These are phyloP conservation scores for Saiga tatarica DNA, from an alignment of 2,113 vertebrate genomes.

Conservation along the genomic window DNA sequence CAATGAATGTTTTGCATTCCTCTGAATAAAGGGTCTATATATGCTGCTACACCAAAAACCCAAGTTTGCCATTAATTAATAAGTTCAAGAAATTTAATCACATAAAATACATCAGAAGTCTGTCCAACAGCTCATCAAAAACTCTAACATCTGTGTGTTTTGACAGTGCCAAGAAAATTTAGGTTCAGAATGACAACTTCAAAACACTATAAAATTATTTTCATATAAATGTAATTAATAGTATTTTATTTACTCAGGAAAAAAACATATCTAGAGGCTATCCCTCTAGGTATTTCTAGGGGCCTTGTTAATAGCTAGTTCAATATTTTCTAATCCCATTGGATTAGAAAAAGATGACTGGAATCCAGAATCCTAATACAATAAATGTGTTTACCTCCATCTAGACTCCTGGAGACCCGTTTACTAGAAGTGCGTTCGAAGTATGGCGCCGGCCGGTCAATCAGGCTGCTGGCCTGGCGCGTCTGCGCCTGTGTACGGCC, in stretches of 20 bases:
- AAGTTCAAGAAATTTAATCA: not conserved
- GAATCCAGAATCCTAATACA: not conserved
- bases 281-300: not conserved
- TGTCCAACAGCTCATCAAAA: not conserved
- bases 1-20: not conserved
- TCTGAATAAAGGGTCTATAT: not conserved
- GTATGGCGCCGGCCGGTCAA: constrained; percentile 87
- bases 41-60: not conserved
- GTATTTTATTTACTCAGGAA: not conserved
- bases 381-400: constrained; percentile 82
- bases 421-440: constrained; percentile 90
- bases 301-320: not conserved
- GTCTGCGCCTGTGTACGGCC: constrained; percentile 91
- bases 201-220: not conserved
- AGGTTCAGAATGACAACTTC: not conserved
- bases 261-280: not conserved
- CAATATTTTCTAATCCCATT: not conserved
- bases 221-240: not conserved
- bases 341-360: not conserved
- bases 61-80: not conserved
- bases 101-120: not conserved
- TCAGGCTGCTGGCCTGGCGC: constrained; percentile 88
- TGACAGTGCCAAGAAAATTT: not conserved
- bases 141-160: not conserved
- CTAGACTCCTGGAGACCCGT: constrained; percentile 87